Conservation (phyloP, 2,113 vertebrate species). For the Vanacampus margaritifer region DNA sequence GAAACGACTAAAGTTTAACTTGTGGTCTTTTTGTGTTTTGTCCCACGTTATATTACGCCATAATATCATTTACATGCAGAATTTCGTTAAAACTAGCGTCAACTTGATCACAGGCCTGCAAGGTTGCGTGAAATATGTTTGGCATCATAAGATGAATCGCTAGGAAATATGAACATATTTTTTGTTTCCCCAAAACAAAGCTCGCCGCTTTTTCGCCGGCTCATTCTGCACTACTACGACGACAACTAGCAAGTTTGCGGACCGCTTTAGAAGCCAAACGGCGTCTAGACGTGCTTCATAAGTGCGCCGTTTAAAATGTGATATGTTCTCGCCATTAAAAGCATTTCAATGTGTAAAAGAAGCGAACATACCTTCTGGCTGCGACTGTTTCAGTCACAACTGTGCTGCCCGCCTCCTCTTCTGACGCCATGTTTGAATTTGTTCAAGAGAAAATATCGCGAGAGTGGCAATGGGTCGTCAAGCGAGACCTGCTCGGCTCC, state of each 20-base stretch:
- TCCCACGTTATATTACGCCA: no score
- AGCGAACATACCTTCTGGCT: slow-evolving; percentile 54
- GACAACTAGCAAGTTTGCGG: background rate
- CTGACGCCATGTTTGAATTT: slow-evolving; percentile 74
- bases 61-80: no score
- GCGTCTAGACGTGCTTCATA: background rate
- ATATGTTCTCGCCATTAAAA: background rate
- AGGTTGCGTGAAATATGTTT: no score
- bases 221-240: background rate
- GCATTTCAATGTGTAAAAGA: background rate
- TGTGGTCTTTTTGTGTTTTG: no score
- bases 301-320: background rate
- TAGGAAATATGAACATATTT: background rate
- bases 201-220: background rate
- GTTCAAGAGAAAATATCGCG: slow-evolving; percentile 54
- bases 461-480: slow-evolving; percentile 6
- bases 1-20: no score
- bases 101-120: no score
- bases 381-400: slow-evolving; percentile 49
- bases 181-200: background rate
- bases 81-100: no score
- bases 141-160: background rate
- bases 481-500: fast-evolving
- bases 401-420: slow-evolving; percentile 55
- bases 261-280: background rate